A percentile compares a stretch with the other conserved stretches of the same genome.
phyloP scores from a whole-genome alignment of 2,888 invertebrate genomes.

The Eupithecia dodoneata region DNA sequence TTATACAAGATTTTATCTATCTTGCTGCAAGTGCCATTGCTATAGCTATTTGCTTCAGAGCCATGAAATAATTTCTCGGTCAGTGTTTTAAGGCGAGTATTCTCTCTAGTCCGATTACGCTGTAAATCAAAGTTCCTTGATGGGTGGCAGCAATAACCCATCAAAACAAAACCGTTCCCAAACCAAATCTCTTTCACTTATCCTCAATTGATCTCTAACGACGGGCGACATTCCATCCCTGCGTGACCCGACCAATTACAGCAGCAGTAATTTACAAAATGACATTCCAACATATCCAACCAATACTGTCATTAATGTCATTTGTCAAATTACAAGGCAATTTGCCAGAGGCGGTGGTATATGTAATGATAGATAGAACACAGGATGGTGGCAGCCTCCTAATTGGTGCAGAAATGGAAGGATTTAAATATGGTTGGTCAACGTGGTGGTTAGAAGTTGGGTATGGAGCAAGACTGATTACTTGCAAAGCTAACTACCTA shows the following conservation, averaged over 20 bases:
- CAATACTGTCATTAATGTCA: conserved; percentile 72
- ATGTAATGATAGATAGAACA: conserved; percentile 48
- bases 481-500: conserved; percentile 1
- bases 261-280: conserved; percentile 69
- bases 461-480: conserved; percentile 11
- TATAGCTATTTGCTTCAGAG: background rate
- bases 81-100: background rate
- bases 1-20: no score
- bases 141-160: background rate
- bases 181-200: conserved; percentile 19
- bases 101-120: background rate
- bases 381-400: conserved; percentile 34
- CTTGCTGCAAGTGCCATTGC: no score
- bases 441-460: conserved; percentile 20
- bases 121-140: background rate
- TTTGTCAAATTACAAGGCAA: conserved; percentile 70
- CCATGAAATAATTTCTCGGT: background rate
- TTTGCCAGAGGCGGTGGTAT: conserved; percentile 55
- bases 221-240: conserved; percentile 63
- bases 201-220: conserved; percentile 28
- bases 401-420: conserved; percentile 44
- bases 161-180: conserved; percentile 15
- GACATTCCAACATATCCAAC: conserved; percentile 63
- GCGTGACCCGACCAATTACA: conserved; percentile 70
- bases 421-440: conserved; percentile 28